A percentile compares a stretch with the other conserved stretches of the same genome.
phyloP scores from a whole-genome alignment of 92 coral and sea anemone species.

The Epizoanthus scotinus region DNA sequence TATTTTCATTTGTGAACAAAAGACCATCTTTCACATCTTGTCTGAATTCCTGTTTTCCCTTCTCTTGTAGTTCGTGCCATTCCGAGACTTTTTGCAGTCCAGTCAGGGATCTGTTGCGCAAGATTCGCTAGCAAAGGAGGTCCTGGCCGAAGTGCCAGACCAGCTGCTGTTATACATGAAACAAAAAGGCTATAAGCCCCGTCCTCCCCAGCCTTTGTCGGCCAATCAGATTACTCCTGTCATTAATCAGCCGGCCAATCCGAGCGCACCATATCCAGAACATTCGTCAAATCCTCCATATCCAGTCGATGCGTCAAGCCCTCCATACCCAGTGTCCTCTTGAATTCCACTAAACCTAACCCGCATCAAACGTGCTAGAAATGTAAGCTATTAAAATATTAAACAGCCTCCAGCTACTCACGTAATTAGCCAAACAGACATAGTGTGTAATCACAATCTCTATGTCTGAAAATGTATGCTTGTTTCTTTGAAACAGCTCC shows the following conservation, averaged over 20 bases:
- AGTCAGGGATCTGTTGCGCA: slow-evolving; percentile 64
- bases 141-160: slow-evolving; percentile 83
- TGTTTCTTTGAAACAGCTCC: too few relatives aligned
- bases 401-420: neutral
- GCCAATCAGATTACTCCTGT: slow-evolving; percentile 60
- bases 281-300: slow-evolving; percentile 15
- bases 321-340: slow-evolving; percentile 46
- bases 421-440: too few relatives aligned
- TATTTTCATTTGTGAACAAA: neutral
- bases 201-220: slow-evolving; percentile 54
- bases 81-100: slow-evolving; percentile 86
- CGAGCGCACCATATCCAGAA: slow-evolving; percentile 48
- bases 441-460: too few relatives aligned
- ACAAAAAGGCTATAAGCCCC: slow-evolving; percentile 59
- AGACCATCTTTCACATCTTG: neutral
- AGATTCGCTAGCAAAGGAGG: slow-evolving; percentile 82
- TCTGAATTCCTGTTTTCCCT: neutral
- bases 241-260: slow-evolving; percentile 49
- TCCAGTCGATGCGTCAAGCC: slow-evolving; percentile 1
- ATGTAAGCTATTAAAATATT: too few relatives aligned
- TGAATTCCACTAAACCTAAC: slow-evolving; percentile 32
- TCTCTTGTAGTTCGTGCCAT: slow-evolving; percentile 89
- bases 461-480: too few relatives aligned
- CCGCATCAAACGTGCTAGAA: neutral
- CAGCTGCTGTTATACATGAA: slow-evolving; percentile 74